phyloP scores from a whole-genome alignment of 2,113 vertebrate species.

The Rhinolophus ferrumequinum region DNA sequence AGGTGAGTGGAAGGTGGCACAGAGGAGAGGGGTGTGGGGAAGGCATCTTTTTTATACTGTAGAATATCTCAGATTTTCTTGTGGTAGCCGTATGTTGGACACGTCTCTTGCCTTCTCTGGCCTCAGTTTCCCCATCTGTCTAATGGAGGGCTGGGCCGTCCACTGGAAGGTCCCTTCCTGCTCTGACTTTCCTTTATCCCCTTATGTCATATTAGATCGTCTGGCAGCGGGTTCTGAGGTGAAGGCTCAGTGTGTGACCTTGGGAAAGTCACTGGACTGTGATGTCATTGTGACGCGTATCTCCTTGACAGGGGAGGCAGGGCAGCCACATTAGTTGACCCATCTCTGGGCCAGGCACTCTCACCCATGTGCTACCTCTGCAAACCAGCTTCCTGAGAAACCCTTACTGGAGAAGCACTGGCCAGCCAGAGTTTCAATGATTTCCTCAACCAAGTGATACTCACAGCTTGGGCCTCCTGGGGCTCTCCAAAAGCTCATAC shows the following conservation, averaged over 20 bases:
- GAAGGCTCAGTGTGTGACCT: not conserved
- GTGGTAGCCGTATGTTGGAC: not conserved
- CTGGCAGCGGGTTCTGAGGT: not conserved
- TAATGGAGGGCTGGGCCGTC: not conserved
- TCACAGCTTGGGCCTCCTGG: fast-evolving
- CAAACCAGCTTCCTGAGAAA: not conserved
- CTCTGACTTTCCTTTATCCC: not conserved
- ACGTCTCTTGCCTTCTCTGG: not conserved
- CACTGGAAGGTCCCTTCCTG: not conserved
- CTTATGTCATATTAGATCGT: not conserved
- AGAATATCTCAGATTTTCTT: not conserved
- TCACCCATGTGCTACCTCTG: not conserved
- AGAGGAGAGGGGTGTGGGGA: not conserved
- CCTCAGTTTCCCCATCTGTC: not conserved
- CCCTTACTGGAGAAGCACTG: not conserved
- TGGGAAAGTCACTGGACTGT: not conserved
- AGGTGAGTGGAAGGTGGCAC: not conserved
- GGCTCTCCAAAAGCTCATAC: not conserved
- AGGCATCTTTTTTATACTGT: not conserved
- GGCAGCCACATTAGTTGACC: not conserved
- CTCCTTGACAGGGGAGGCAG: not conserved
- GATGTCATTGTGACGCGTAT: not conserved
- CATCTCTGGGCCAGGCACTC: not conserved
- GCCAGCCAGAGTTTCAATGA: not conserved
- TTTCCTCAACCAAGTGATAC: not conserved